phyloP scores from a whole-genome alignment of 2,797 vertebrate genomes.

The Pangasius sanitwongsei region DNA sequence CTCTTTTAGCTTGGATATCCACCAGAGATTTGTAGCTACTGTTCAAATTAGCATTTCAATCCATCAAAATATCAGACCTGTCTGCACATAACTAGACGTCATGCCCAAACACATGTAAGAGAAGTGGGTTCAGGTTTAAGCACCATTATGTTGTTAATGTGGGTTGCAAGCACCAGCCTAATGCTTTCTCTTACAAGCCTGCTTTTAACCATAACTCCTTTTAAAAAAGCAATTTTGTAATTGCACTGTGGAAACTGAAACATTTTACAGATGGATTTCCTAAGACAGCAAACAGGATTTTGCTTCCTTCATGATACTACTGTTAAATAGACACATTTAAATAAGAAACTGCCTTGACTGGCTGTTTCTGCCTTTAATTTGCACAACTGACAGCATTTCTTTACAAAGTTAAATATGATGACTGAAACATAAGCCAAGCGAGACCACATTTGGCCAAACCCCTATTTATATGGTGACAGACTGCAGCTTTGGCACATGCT shows the following conservation, averaged over 20 bases:
- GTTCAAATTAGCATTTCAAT: neutral
- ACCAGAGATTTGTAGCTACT: neutral
- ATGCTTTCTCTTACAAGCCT: neutral
- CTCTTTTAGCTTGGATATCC: neutral
- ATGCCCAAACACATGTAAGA: neutral
- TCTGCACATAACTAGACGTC: neutral
- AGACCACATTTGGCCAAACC: conserved; percentile 1
- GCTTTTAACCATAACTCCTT: neutral
- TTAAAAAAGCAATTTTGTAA: neutral
- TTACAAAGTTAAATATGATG: neutral
- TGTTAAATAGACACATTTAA: conserved; percentile 9
- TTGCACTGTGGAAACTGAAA: neutral
- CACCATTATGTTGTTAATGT: conserved; percentile 2
- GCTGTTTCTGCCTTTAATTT: neutral
- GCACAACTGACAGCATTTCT: neutral
- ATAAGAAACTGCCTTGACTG: neutral
- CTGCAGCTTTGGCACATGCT: conserved; percentile 18
- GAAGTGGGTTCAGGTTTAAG: neutral
- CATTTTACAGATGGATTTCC: neutral
- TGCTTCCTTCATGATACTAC: neutral
- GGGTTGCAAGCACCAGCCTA: neutral
- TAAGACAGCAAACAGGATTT: conserved; percentile 3
- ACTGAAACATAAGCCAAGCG: neutral
- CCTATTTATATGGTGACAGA: conserved; percentile 34
- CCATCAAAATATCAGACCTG: neutral